Conservation (phyloP, 2,113 vertebrate genomes). For the Dasyurus viverrinus region DNA sequence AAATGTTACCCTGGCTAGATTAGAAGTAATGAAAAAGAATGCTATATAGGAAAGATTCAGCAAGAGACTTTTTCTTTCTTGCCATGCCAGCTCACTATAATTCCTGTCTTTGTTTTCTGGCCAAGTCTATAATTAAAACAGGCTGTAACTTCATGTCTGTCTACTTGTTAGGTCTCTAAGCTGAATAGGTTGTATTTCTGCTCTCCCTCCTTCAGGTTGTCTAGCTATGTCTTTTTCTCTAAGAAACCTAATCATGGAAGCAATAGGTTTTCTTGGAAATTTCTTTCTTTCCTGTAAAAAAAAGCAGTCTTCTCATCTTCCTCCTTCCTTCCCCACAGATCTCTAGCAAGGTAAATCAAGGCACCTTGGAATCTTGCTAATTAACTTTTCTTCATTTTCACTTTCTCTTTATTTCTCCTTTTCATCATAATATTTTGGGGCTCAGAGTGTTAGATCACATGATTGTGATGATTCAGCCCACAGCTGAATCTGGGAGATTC, state of each 20-base stretch:
- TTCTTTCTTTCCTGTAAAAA: background rate
- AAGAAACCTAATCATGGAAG: background rate
- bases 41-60: too few relatives aligned
- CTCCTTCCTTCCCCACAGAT: background rate
- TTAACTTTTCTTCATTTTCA: background rate
- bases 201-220: too few relatives aligned
- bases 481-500: background rate
- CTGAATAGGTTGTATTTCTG: too few relatives aligned
- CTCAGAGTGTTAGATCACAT: background rate
- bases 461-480: background rate
- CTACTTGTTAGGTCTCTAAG: background rate
- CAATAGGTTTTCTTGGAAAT: background rate
- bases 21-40: too few relatives aligned
- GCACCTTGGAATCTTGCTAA: background rate
- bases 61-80: too few relatives aligned
- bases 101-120: background rate
- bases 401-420: background rate
- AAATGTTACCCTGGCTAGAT: too few relatives aligned
- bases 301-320: background rate
- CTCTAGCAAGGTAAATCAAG: background rate
- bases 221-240: background rate
- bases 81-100: too few relatives aligned
- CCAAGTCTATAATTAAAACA: background rate
- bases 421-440: background rate
- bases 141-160: background rate